Conservation (phyloP, 1,140 invertebrate genomes). For the Acromyrmex charruanus region DNA sequence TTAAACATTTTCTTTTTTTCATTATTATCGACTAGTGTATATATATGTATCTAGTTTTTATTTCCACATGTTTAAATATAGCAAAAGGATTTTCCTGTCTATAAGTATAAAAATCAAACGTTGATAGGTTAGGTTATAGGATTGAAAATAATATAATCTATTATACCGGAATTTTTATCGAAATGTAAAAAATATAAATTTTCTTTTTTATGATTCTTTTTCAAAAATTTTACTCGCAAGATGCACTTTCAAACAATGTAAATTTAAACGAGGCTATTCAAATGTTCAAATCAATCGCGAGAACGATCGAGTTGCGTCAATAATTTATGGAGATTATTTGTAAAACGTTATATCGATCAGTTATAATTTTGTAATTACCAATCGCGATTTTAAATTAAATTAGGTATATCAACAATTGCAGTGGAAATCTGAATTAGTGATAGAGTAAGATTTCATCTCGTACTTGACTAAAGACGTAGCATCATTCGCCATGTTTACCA, state of each 20-base stretch:
- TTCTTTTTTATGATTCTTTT: not conserved
- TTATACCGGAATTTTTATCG: not conserved
- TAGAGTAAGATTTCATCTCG: not conserved
- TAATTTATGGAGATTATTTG: not conserved
- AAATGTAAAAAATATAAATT: not conserved
- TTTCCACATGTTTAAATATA: not conserved
- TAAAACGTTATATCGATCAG: not conserved
- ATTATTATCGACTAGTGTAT: not conserved
- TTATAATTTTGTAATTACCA: not conserved
- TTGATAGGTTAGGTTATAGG: not conserved
- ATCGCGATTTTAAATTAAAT: not conserved
- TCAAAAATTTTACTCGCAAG: not conserved
- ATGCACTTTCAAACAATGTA: not conserved
- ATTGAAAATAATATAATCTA: conserved; percentile 7
- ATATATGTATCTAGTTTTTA: not conserved
- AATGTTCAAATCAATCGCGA: conserved; percentile 45
- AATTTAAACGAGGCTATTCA: not conserved
- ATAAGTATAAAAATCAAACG: not conserved
- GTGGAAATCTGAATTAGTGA: not conserved
- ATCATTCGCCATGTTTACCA: conserved; percentile 75
- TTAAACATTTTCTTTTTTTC: not conserved
- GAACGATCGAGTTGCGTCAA: conserved; percentile 22
- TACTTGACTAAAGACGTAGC: conserved; percentile 59
- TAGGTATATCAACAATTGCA: not conserved
- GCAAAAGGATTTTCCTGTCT: not conserved